Base-by-base conservation (phyloP, 2,113 vertebrate genomes). In the Barnardius zonarius region DNA sequence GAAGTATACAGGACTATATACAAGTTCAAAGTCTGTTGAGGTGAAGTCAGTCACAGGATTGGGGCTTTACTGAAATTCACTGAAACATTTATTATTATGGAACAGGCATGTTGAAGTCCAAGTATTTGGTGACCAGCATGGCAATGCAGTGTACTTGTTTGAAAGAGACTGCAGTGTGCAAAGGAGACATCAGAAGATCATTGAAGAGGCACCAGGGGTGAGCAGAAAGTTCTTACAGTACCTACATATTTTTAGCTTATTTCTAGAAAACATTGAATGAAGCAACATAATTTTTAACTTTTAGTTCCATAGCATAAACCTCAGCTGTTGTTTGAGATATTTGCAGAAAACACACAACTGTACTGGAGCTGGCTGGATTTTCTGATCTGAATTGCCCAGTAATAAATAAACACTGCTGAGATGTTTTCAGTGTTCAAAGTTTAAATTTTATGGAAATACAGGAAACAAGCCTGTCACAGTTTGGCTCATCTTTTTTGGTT, bases 91-190 rank as follows among this genome's bases (percentile, higher is more conserved):
- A 0, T 92, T 79, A 49, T 82, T 86, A 39, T 92, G 91, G 41
- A 95, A 94, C 81, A 99, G 99, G 96, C 99, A 99, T 3, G 98
- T 99, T 63, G 99, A 99, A 98, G 99, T 99, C 28, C 99, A 99
- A 76, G 98, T 99, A 51, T 99, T 99, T 91, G 99, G 99, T n/a
- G 99, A 99, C 96, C 98, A 98, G 96, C 98, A 99, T 37, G 99
- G 99, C 44, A 99, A 99, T 30, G 98, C 98, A 1, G 99, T 99
- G 17, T 99, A 99, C 95, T 97, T 99, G 88, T 99, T 99, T 97
- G 99, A 99, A 97, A 99, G 99, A 96, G 99, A 99, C 97, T 99
- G 99, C 95, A 99, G 99, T 1, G 99, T 99, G 59, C 99, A 99
- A 77, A 98, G 99, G 95, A 98, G 99, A 81, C 99, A 99, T 94